These are phyloP conservation scores for Sebastes trivittatus DNA, from an alignment of 2,797 vertebrate genomes.

Conservation along the genomic window DNA sequence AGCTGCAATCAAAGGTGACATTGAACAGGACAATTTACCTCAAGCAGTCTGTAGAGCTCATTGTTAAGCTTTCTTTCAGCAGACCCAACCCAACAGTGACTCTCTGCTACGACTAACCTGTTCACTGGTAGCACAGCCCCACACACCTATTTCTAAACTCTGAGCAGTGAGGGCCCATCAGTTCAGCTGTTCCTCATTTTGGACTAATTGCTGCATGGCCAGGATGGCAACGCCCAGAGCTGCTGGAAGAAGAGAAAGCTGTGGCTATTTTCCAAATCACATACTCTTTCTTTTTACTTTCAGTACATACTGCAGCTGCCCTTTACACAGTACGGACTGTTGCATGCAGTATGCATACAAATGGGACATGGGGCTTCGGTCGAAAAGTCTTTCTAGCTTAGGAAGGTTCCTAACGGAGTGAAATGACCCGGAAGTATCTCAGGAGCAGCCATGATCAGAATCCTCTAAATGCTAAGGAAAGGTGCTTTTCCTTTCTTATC, in stretches of 20 bases:
- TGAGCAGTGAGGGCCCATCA: neutral
- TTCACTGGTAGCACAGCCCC: neutral
- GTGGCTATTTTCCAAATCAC: neutral
- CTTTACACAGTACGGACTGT: too few relatives aligned
- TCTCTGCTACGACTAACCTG: neutral
- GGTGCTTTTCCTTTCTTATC: too few relatives aligned
- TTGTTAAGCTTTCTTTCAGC: neutral
- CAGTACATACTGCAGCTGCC: too few relatives aligned
- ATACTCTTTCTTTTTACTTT: too few relatives aligned
- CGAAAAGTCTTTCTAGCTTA: too few relatives aligned
- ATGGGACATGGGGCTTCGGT: too few relatives aligned
- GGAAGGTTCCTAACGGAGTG: too few relatives aligned
- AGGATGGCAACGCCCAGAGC: neutral
- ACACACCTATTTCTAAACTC: neutral
- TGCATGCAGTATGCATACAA: too few relatives aligned
- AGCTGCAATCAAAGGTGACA: neutral
- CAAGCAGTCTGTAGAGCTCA: neutral
- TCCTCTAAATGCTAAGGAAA: too few relatives aligned
- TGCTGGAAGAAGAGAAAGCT: neutral
- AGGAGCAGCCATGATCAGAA: too few relatives aligned
- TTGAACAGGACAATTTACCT: neutral
- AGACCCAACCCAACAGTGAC: neutral
- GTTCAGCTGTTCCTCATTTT: constrained; percentile 24
- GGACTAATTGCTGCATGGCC: constrained; percentile 13
- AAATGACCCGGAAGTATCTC: too few relatives aligned